A percentile compares a stretch with the other conserved stretches of the same genome.
Conservation (phyloP, 2,113 vertebrate genomes). For the Climacteris rufus region DNA sequence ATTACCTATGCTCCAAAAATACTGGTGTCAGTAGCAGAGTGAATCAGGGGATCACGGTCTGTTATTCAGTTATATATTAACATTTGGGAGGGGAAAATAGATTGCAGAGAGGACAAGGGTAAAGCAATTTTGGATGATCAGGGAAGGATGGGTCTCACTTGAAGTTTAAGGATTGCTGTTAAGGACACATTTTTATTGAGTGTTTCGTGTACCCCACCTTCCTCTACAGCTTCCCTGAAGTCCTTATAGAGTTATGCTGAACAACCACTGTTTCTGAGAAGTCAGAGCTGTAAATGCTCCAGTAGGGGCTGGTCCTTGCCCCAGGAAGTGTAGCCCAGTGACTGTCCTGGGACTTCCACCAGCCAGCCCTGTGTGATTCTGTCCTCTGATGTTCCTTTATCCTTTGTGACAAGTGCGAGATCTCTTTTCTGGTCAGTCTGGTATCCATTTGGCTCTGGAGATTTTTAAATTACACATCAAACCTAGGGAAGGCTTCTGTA, state of each 20-base stretch:
- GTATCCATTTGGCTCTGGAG: not conserved
- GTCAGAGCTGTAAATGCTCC: not conserved
- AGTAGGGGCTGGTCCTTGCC: not conserved
- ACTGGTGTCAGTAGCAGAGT: not conserved
- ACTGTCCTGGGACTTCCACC: fast-evolving
- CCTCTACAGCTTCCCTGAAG: not conserved
- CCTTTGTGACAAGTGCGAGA: not conserved
- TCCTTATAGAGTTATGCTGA: not conserved
- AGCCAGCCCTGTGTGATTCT: not conserved
- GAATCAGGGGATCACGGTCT: not conserved
- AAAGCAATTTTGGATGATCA: not conserved
- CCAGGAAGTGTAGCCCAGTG: not conserved
- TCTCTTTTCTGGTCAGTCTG: not conserved
- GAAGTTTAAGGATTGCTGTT: not conserved
- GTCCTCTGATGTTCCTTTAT: not conserved
- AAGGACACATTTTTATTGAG: not conserved
- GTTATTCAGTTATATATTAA: not conserved
- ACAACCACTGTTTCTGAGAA: not conserved
- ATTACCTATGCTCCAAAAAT: not conserved
- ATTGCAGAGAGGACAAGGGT: not conserved
- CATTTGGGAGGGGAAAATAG: not conserved
- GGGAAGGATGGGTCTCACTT: not conserved
- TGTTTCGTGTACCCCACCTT: not conserved
- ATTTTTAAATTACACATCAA: not conserved
- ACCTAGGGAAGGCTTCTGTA: not conserved